Evolutionary conservation across 1,140 invertebrate species (phyloP).

Genomic region (Drosophila leontia): DNA sequence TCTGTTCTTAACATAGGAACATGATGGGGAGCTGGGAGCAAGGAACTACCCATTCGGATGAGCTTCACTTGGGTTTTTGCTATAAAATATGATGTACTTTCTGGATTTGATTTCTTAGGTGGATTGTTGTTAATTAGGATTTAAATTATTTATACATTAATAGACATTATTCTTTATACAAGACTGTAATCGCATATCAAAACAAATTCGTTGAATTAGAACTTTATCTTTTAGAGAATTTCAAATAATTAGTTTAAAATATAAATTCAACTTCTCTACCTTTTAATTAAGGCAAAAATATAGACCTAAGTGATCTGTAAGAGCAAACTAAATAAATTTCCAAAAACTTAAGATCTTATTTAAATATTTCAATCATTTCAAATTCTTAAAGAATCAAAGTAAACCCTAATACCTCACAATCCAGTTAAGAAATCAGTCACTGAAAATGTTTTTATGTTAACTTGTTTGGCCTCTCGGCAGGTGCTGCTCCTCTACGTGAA

Average conservation of each 20-base stretch:
- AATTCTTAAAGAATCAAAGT: too few species aligned
- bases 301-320: neutral
- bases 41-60: conserved; percentile 28
- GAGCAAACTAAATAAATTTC: too few species aligned
- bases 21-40: conserved; percentile 14
- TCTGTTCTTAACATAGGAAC: conserved; percentile 66
- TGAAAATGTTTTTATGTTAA: neutral
- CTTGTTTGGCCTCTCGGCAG: conserved; percentile 11
- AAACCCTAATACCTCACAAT: conserved; percentile 1
- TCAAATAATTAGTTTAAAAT: neutral
- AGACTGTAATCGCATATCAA: too few species aligned
- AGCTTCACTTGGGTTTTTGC: conserved; percentile 25
- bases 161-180: neutral
- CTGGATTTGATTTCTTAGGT: neutral
- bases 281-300: neutral
- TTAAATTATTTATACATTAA: neutral
- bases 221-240: neutral
- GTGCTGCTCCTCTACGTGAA: conserved; percentile 58
- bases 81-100: neutral
- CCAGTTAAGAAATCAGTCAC: neutral
- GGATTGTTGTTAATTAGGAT: neutral
- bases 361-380: too few species aligned
- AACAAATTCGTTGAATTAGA: too few species aligned
- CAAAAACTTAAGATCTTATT: too few species aligned
- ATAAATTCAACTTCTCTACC: too few species aligned